Evolutionary conservation across 2,113 vertebrate species (phyloP).

Genomic region (Megaleporinus macrocephalus): DNA sequence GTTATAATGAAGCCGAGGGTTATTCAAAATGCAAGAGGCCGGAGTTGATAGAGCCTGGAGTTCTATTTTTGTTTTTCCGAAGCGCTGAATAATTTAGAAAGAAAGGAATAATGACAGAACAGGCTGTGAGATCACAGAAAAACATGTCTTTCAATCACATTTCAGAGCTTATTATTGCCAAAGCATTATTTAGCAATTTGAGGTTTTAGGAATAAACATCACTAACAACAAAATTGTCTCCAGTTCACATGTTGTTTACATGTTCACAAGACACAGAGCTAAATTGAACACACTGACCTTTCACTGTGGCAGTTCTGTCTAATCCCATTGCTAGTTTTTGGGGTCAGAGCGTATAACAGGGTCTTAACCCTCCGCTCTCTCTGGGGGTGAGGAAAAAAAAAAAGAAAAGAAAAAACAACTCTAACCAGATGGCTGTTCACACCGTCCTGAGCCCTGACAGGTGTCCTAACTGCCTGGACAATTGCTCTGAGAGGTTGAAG

Average conservation of each 20-base stretch:
- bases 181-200: background rate
- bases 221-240: no score
- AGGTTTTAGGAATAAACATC: no score
- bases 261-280: background rate
- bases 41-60: background rate
- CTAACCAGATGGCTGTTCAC: constrained; percentile 27
- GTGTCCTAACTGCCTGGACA: constrained; percentile 10
- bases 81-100: background rate
- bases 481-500: background rate
- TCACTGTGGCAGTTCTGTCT: background rate
- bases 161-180: background rate
- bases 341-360: constrained; percentile 22
- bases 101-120: background rate
- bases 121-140: background rate
- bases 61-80: constrained; percentile 1
- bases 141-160: background rate
- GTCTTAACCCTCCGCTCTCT: constrained; percentile 3
- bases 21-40: background rate
- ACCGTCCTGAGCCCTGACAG: constrained; percentile 3
- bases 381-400: background rate
- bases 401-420: no score
- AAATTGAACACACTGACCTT: background rate
- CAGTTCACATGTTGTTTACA: no score
- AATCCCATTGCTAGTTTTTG: constrained; percentile 24
- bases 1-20: background rate